phyloP scores from a whole-genome alignment of 2,797 vertebrate species.

The Onychomys arenicola region DNA sequence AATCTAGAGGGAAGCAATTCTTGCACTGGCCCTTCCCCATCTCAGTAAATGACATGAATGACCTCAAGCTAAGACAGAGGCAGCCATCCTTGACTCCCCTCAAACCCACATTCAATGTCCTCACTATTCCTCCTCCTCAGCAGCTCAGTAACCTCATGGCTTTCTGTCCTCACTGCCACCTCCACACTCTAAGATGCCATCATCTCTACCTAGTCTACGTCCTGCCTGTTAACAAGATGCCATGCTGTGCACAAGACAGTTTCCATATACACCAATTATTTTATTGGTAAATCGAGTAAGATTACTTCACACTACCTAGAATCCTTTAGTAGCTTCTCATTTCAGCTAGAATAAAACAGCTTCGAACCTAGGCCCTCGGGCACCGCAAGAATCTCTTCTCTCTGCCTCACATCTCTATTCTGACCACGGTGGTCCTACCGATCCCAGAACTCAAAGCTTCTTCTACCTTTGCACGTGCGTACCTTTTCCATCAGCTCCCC shows the following conservation, averaged over 20 bases:
- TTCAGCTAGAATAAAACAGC: conserved; percentile 38
- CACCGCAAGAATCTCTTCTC: conserved; percentile 13
- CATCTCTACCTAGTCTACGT: not conserved
- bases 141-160: not conserved
- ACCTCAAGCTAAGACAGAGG: conserved; percentile 4
- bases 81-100: not conserved
- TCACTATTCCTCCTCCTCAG: conserved; percentile 16
- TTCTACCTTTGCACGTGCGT: not conserved
- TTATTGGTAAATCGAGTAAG: conserved; percentile 43
- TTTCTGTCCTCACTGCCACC: not conserved
- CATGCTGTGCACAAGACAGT: not conserved
- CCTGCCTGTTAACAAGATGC: conserved; percentile 18
- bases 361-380: not conserved
- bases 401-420: not conserved
- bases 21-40: not conserved
- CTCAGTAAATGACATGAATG: not conserved
- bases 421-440: not conserved
- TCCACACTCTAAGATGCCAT: conserved; percentile 23
- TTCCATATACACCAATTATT: not conserved
- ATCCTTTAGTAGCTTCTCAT: conserved; percentile 15
- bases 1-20: not conserved
- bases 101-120: not conserved
- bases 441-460: conserved; percentile 17
- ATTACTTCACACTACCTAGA: conserved; percentile 28
- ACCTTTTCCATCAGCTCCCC: conserved; percentile 31